Evolutionary conservation across 1,140 invertebrate genomes (phyloP).

Genomic region (Drosophila kohkoa): DNA sequence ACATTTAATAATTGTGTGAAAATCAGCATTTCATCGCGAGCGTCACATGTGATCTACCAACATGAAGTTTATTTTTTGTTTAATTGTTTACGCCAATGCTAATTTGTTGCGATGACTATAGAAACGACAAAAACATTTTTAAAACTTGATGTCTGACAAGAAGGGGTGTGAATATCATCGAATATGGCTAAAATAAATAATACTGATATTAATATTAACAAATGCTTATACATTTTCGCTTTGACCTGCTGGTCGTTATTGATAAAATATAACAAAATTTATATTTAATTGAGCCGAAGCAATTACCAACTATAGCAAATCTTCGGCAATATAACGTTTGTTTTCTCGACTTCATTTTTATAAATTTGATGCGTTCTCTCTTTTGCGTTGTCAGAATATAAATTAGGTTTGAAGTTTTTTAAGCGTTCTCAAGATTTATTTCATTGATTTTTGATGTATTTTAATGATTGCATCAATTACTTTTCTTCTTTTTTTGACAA

Average conservation of each 20-base stretch:
- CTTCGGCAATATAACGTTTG: background rate
- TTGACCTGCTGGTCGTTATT: too few species aligned
- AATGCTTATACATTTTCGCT: too few species aligned
- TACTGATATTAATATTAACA: too few species aligned
- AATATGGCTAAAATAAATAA: too few species aligned
- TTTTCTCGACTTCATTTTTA: conserved; percentile 9
- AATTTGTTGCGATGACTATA: conserved; percentile 47
- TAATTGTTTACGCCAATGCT: conserved; percentile 59
- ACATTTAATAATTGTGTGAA: conserved; percentile 56
- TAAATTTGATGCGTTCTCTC: conserved; percentile 17
- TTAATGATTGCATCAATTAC: conserved; percentile 52
- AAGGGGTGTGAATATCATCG: too few species aligned
- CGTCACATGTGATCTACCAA: conserved; percentile 56
- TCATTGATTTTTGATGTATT: conserved; percentile 65
- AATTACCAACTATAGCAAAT: background rate
- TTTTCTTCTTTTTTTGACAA: conserved; percentile 27
- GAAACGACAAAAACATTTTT: conserved; percentile 8
- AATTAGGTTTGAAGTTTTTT: conserved; percentile 63
- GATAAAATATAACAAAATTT: too few species aligned
- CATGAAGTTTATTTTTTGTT: conserved; percentile 39
- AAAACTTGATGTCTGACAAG: background rate
- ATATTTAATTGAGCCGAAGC: too few species aligned
- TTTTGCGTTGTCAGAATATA: conserved; percentile 60
- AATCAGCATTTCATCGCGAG: conserved; percentile 40
- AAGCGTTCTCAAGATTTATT: conserved; percentile 58